Percentiles rank a stretch among this genome's conserved stretches.
Conservation (phyloP, 23 tunicate genomes). For the Styela clava region DNA sequence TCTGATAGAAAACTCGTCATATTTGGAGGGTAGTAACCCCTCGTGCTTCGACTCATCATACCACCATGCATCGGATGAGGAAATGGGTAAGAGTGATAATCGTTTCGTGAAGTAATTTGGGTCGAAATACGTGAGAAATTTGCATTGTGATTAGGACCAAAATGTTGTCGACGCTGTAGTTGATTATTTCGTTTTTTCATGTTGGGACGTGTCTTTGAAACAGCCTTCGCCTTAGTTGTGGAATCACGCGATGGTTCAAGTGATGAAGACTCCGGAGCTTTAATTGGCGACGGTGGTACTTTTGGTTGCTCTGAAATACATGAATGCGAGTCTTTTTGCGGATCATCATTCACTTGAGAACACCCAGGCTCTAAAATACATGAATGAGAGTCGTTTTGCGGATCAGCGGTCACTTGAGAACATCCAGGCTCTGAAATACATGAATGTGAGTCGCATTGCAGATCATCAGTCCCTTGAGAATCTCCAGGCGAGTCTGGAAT, state of each 20-base stretch:
- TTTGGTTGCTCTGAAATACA: neutral
- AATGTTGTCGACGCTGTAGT: neutral
- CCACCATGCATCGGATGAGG: neutral
- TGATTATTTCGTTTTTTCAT: neutral
- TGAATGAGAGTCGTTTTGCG: neutral
- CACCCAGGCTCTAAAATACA: neutral
- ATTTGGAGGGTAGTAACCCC: neutral
- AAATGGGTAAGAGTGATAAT: neutral
- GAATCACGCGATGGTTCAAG: too few species aligned
- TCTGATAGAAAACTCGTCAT: neutral
- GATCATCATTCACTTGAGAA: neutral
- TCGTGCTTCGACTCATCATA: neutral
- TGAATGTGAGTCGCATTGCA: neutral
- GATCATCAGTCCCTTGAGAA: neutral
- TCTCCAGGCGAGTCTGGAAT: neutral
- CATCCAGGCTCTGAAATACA: neutral
- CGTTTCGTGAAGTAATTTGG: neutral
- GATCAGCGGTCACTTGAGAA: neutral
- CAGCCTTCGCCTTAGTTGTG: neutral
- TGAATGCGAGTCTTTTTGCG: neutral
- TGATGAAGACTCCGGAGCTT: neutral
- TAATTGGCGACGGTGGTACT: neutral
- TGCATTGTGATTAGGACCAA: neutral
- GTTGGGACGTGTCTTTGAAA: too few species aligned
- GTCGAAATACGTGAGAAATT: neutral